phyloP scores from a whole-genome alignment of 2,797 vertebrate species.

The Cryptoblepharus egeriae region DNA sequence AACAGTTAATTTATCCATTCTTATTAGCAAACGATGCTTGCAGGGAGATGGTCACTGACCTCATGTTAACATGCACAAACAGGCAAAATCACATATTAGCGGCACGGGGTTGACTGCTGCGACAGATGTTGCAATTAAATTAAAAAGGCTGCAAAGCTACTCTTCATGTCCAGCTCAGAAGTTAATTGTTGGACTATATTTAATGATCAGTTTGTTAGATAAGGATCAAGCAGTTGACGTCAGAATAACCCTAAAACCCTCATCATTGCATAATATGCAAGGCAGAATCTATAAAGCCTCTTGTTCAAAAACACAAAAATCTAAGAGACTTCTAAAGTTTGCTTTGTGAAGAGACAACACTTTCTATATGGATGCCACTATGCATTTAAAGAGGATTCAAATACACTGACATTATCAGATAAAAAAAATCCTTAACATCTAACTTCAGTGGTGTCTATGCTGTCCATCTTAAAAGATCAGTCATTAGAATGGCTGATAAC shows the following conservation, averaged over 20 bases:
- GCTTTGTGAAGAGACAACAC: neutral
- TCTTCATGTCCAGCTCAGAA: conserved; percentile 48
- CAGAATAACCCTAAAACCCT: conserved; percentile 64
- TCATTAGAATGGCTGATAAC: neutral
- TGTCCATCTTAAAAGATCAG: neutral
- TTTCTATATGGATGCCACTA: neutral
- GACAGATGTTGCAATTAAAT: conserved; percentile 61
- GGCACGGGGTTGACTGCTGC: conserved; percentile 26
- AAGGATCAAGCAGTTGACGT: conserved; percentile 49
- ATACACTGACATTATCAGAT: neutral
- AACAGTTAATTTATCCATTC: neutral
- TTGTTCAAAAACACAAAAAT: conserved; percentile 32
- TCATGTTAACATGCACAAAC: neutral
- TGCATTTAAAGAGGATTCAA: neutral
- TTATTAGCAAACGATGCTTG: neutral
- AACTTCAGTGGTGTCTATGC: neutral
- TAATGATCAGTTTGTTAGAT: conserved; percentile 58
- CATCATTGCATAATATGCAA: conserved; percentile 52
- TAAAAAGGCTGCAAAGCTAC: conserved; percentile 51
- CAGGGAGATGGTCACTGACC: neutral
- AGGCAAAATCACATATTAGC: conserved; percentile 16
- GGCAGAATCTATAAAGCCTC: conserved; percentile 44
- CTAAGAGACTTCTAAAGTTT: neutral
- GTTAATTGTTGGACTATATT: conserved; percentile 57
- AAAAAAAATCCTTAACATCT: neutral